Base-by-base conservation (phyloP, 2,888 invertebrate species). In the Stenchaetothrips biformis region DNA sequence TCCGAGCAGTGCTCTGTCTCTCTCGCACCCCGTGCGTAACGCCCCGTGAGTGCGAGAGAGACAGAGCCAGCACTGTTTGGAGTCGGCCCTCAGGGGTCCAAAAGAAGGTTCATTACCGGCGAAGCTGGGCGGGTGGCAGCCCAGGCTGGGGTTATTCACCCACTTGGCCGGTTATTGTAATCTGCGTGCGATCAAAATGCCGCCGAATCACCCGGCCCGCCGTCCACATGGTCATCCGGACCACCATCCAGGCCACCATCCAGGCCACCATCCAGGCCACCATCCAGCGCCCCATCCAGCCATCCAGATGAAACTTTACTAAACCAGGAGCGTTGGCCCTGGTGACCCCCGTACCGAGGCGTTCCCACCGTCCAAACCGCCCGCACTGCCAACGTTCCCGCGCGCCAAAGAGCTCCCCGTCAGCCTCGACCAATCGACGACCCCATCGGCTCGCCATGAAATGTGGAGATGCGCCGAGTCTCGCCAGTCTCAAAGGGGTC, bases 101-200 rank as follows among this genome's bases (percentile, higher is more conserved):
- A 37, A 37, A 37, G 37, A 37, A 37, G 37, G 37, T 37, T 37
- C 37, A 37, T 37, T 37, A 37, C 37, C 37, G 37, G 37, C 37
- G 37, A 4, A 37, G 37, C 37, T 37, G 37, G 37, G 37, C 37
- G 37, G 37, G 37, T 37, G 37, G 37, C 11, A 6, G 59, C 59
- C 53, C 59, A 7, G 59, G 18, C 59, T n/a, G 13, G 59, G 59
- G 9, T 59, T 59, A 59, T 59, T 59, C 18, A 18, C 59, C 59
- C 59, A 16, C 59, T 59, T 59, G 13, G 59, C 59, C 59, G 59
- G 59, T 59, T 59, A 59, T 59, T 59, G 59, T 59, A 59, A 59
- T 59, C 59, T 59, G 59, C 59, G 16, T 59, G 59, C 59, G 59
- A 59, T 59, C 59, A 16, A 59, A 59, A 59, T 59, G 59, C 59